phyloP scores from a whole-genome alignment of 2,113 vertebrate species.

The Promerops cafer region DNA sequence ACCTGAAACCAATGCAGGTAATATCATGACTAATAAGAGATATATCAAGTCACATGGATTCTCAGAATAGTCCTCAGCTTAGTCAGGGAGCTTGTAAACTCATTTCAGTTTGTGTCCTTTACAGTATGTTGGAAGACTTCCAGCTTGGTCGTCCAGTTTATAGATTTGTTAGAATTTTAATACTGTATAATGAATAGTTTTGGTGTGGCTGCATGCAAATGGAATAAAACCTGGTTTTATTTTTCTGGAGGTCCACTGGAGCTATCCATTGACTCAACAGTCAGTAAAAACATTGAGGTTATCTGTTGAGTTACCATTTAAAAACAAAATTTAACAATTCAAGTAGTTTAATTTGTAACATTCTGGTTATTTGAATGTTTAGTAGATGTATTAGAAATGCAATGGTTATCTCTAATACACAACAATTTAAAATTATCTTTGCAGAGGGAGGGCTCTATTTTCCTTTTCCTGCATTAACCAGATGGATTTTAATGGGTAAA shows the following conservation, averaged over 20 bases:
- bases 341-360: not conserved
- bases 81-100: not conserved
- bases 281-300: not conserved
- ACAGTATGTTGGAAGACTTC: not conserved
- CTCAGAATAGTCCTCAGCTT: not conserved
- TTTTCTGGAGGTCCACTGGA: not conserved
- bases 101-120: not conserved
- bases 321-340: not conserved
- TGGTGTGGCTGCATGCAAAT: not conserved
- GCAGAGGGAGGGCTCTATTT: not conserved
- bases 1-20: slow-evolving; percentile 93
- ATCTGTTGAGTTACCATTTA: not conserved
- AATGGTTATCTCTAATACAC: not conserved
- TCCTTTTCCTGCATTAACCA: not conserved
- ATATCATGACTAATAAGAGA: not conserved
- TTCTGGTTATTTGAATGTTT: not conserved
- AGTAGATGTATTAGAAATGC: not conserved
- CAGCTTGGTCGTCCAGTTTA: not conserved
- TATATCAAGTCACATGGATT: not conserved
- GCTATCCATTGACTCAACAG: not conserved
- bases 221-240: not conserved
- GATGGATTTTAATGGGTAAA: not conserved
- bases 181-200: not conserved
- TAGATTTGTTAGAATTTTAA: not conserved
- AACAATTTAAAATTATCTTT: not conserved